Conservation (phyloP, 2,797 vertebrate species). For the Manis pentadactyla region DNA sequence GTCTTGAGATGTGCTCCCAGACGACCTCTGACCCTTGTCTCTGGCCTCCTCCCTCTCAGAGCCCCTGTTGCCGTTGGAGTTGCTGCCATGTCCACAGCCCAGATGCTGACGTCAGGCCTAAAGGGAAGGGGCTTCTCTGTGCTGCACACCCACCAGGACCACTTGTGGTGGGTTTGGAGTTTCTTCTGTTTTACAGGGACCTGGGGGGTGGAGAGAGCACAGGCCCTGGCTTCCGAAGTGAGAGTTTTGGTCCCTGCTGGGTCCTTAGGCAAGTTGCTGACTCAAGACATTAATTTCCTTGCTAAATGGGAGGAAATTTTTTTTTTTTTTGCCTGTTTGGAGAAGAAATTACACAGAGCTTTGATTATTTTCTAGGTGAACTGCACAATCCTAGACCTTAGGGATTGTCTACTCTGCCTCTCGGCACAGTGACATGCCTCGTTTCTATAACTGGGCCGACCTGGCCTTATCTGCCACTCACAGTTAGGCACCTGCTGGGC, state of each 20-base stretch:
- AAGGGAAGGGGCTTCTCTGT: conserved; percentile 96
- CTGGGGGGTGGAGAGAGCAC: background rate
- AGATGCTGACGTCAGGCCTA: conserved; percentile 94
- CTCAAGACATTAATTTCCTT: background rate
- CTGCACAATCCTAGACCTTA: background rate
- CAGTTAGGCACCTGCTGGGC: background rate
- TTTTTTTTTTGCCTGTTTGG: background rate
- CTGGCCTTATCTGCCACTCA: background rate
- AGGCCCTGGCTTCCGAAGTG: background rate
- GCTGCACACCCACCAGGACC: conserved; percentile 95
- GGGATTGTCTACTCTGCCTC: background rate
- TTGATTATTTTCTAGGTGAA: background rate
- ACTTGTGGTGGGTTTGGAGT: conserved; percentile 92
- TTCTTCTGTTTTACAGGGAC: background rate
- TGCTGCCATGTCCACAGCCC: conserved; percentile 90
- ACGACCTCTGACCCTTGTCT: background rate
- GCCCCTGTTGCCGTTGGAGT: conserved; percentile 94
- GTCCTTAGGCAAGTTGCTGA: background rate
- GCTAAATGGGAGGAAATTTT: background rate
- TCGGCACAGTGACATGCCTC: too few relatives aligned
- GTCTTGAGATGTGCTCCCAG: accelerated
- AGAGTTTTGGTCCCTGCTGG: background rate
- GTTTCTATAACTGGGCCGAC: background rate
- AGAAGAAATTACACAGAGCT: conserved; percentile 30
- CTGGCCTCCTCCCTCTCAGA: conserved; percentile 84